These are phyloP conservation scores for Anhinga anhinga DNA, from an alignment of 2,113 vertebrate genomes.

Conservation along the genomic window DNA sequence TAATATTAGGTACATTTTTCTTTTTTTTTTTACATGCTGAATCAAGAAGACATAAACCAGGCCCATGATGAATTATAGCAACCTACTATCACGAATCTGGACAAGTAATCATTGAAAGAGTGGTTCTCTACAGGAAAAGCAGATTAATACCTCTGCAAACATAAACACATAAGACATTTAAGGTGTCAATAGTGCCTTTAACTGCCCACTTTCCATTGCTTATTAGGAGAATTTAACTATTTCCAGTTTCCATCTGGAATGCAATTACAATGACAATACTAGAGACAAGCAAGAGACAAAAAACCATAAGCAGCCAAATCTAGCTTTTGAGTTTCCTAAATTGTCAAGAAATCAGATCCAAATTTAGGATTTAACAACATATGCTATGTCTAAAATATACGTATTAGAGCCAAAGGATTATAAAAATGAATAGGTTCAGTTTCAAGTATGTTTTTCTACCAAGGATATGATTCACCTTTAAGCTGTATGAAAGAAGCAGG, in stretches of 20 bases:
- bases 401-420: background rate
- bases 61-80: background rate
- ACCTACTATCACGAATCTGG: background rate
- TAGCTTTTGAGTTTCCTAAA: background rate
- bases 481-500: background rate
- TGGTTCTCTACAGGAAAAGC: background rate
- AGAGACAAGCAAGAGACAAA: background rate
- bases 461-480: background rate
- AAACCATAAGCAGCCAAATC: background rate
- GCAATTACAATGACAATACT: background rate
- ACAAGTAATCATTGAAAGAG: background rate
- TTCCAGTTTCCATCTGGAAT: background rate
- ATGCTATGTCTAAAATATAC: background rate
- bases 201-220: background rate
- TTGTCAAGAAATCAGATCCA: background rate
- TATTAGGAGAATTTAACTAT: background rate
- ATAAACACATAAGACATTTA: background rate
- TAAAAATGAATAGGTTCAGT: background rate
- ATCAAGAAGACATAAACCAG: background rate
- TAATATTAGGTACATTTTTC: background rate
- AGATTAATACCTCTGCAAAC: background rate
- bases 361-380: background rate
- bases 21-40: background rate
- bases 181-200: background rate
- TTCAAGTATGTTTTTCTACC: background rate